A percentile compares a stretch with the other conserved stretches of the same genome.
Conservation (phyloP, 2,797 vertebrate genomes). For the Sebastes taczanowskii region DNA sequence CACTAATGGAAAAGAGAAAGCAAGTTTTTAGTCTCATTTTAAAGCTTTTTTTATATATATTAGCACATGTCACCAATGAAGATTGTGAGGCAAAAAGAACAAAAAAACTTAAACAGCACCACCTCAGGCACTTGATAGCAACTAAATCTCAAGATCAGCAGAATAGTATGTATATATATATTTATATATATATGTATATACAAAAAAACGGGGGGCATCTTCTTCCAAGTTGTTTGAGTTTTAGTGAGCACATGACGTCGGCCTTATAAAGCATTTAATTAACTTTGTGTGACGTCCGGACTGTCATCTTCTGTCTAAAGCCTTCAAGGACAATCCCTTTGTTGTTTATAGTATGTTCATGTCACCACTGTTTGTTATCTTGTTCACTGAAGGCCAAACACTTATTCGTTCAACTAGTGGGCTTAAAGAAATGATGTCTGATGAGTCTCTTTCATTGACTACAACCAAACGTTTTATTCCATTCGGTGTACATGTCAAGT, state of each 20-base stretch:
- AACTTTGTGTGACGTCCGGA: conserved; percentile 85
- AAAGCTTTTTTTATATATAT: conserved; percentile 97
- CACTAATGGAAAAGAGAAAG: conserved; percentile 90
- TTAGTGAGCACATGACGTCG: conserved; percentile 85
- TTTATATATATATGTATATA: conserved; percentile 70
- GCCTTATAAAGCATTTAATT: conserved; percentile 85
- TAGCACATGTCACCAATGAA: conserved; percentile 98
- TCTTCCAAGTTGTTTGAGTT: conserved; percentile 85
- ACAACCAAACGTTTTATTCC: conserved; percentile 99
- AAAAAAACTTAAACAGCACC: conserved; percentile 95
- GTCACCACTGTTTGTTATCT: conserved; percentile 81
- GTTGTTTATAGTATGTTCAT: conserved; percentile 75
- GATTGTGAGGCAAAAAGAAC: conserved; percentile 94
- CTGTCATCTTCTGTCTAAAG: conserved; percentile 84
- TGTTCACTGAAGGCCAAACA: conserved; percentile 86
- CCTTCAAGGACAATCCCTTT: conserved; percentile 83
- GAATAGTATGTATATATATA: conserved; percentile 89
- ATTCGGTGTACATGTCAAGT: conserved; percentile 98
- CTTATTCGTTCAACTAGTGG: conserved; percentile 74
- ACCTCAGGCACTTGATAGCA: conserved; percentile 99
- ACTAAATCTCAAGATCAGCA: conserved; percentile 99
- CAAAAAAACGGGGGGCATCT: conserved; percentile 87
- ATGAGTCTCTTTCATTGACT: conserved; percentile 88
- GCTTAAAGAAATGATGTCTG: conserved; percentile 67
- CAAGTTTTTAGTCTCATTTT: conserved; percentile 92